A percentile compares a stretch with the other conserved stretches of the same genome.
Evolutionary conservation across 2,797 vertebrate species (phyloP).

Genomic region (Liasis olivaceus): DNA sequence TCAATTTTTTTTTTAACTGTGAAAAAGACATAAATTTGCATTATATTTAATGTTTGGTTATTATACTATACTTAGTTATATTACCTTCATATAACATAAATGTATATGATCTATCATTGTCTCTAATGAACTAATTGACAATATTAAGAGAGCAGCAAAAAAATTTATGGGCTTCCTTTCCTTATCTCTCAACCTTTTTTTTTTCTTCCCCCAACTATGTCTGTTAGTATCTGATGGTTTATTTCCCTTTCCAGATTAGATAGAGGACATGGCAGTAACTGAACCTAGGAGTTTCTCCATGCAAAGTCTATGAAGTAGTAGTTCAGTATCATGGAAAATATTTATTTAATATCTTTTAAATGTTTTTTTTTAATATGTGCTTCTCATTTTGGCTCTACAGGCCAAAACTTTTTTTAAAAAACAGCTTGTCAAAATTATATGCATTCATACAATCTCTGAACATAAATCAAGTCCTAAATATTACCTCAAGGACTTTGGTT

Average conservation of each 20-base stretch:
- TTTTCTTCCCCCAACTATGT: background rate
- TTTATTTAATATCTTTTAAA: slow-evolving; percentile 27
- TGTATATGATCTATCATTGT: background rate
- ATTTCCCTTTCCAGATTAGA: background rate
- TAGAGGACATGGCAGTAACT: background rate
- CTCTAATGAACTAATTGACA: background rate
- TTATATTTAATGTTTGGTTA: background rate
- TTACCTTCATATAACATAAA: background rate
- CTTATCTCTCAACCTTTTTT: background rate
- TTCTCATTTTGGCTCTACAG: background rate
- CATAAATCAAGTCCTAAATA: slow-evolving; percentile 33
- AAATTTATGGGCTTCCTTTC: background rate
- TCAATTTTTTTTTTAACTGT: background rate
- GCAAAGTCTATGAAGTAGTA: background rate
- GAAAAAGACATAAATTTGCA: background rate
- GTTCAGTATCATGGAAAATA: background rate
- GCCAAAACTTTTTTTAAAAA: slow-evolving; percentile 4
- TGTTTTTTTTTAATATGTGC: background rate
- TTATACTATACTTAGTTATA: background rate
- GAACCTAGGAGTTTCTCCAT: background rate
- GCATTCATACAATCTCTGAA: background rate
- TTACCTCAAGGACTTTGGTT: slow-evolving; percentile 27
- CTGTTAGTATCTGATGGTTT: background rate
- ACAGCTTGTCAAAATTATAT: slow-evolving; percentile 25
- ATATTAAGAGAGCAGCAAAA: background rate